Base-by-base conservation (phyloP, 2,888 invertebrate species). In the Drosophila mimetica region DNA sequence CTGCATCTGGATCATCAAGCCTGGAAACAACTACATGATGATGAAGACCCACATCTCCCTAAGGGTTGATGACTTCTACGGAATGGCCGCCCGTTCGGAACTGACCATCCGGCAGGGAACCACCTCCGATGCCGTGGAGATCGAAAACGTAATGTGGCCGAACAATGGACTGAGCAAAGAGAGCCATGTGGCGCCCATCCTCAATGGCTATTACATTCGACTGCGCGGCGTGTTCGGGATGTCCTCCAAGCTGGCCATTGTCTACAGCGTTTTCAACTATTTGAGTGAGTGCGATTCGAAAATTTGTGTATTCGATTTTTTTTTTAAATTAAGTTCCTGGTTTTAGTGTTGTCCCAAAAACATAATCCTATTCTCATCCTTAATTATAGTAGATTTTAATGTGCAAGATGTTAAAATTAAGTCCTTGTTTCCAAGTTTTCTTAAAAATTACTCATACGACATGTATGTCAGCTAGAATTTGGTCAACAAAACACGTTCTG, bases 1-100 rank as follows among this genome's bases (percentile, higher is more conserved):
- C 86, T 95, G 95, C 81, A 93, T 95, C 55, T 95, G 95, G 95
- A 92, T 95, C 28, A 94, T 95, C 13, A 93, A 94, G 78, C 95
- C 95, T 2, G 93, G 94, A 0, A 93, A 93, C 67, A 94, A 93
- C 75, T 94, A 93, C 79, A 90, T 94, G 71, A 94, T 94, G 87
- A 93, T 94, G 91, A 95, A 95, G 86, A 94, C 95, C 0, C 94
- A 95, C 88, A 92, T 95, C 65, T 94, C 94, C 60, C 89, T 95
- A 18, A 93, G 94, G 60, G 92, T 94, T 16, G 92, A 93, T 22
- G 92, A 93, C 16, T 94, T 94, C 71, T 92, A 92, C 16, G 93
- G 94, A 54, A 93, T 94, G 94, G 94, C 93, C 36, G 93, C 93
- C 7, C 93, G 93, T 41, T 94, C 95, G 0, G 93, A 94, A 81